phyloP scores from a whole-genome alignment of 2,888 invertebrate species.

The Nasonovia ribisnigri region DNA sequence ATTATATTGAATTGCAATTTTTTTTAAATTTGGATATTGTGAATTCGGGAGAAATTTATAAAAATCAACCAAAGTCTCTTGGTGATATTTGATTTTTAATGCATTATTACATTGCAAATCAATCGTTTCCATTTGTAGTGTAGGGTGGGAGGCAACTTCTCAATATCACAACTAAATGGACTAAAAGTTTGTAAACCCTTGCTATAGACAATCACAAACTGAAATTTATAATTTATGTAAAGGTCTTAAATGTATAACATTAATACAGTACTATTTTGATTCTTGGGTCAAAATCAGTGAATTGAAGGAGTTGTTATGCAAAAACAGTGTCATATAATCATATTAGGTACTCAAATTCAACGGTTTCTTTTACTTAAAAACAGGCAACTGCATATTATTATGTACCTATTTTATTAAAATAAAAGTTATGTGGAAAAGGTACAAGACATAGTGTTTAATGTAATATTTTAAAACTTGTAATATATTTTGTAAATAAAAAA shows the following conservation, averaged over 20 bases:
- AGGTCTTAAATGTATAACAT: background rate
- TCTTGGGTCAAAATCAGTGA: background rate
- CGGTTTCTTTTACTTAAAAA: background rate
- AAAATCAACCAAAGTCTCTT: too few species aligned
- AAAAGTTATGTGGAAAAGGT: background rate
- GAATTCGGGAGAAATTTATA: too few species aligned
- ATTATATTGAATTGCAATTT: too few species aligned
- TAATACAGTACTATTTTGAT: background rate
- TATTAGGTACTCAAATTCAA: background rate
- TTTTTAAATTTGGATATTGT: too few species aligned
- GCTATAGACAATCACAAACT: too few species aligned
- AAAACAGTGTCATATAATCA: background rate
- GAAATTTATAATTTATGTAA: too few species aligned
- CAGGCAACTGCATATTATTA: background rate
- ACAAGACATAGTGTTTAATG: background rate
- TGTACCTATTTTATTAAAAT: background rate
- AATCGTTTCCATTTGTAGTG: too few species aligned
- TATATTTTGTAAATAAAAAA: background rate
- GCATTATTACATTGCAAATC: too few species aligned
- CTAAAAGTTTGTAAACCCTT: too few species aligned
- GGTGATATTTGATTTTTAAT: too few species aligned
- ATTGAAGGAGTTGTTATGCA: background rate
- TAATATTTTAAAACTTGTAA: background rate
- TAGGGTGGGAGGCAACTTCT: too few species aligned
- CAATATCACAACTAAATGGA: too few species aligned